These are phyloP conservation scores for Heterodera schachtii DNA, from an alignment of 1,140 invertebrate genomes.

Conservation along the genomic window DNA sequence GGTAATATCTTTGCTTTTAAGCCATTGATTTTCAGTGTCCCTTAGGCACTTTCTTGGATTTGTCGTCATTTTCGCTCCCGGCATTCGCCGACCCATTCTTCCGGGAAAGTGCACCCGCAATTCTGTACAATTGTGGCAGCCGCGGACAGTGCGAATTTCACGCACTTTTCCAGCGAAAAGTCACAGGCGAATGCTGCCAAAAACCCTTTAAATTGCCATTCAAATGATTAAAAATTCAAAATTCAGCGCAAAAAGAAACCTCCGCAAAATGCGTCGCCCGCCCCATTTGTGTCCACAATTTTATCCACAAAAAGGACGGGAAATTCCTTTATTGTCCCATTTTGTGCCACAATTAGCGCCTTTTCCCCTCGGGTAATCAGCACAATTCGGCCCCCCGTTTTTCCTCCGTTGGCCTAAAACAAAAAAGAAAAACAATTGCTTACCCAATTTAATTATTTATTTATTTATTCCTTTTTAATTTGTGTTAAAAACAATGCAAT, in stretches of 20 bases:
- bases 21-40: too few species aligned
- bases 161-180: constrained; percentile 77
- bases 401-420: constrained; percentile 42
- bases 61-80: too few species aligned
- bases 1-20: too few species aligned
- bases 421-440: not conserved
- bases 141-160: constrained; percentile 85
- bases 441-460: not conserved
- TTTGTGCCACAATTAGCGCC: constrained; percentile 79
- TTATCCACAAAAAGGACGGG: constrained; percentile 75
- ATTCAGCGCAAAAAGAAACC: constrained; percentile 65
- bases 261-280: constrained; percentile 96
- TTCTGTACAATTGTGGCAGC: constrained; percentile 77
- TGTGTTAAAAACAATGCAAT: constrained; percentile 75
- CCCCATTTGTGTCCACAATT: constrained; percentile 95
- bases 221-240: constrained; percentile 52
- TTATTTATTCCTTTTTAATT: not conserved
- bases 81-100: constrained; percentile 21
- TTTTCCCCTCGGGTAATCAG: constrained; percentile 88
- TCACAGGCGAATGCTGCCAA: constrained; percentile 83
- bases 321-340: constrained; percentile 74
- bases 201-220: constrained; percentile 69
- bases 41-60: too few species aligned
- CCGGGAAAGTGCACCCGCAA: constrained; percentile 37
- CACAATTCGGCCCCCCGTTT: constrained; percentile 73